Evolutionary conservation across 2,113 vertebrate species (phyloP), one percentile per base, ranked within the genome.

Genomic region (Gadus chalcogrammus): DNA sequence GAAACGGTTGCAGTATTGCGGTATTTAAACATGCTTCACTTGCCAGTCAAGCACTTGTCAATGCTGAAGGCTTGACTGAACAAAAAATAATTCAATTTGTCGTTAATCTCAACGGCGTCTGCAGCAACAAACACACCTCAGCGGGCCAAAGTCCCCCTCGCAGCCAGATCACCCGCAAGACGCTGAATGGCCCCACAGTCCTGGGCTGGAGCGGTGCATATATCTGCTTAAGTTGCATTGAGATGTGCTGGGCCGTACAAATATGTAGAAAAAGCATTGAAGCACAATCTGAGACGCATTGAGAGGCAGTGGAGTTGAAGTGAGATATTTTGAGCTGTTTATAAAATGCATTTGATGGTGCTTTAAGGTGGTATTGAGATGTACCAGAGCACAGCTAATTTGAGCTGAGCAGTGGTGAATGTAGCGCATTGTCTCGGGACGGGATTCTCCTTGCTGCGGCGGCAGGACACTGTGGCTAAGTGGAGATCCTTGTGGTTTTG

Each of bases 331-430:
- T 88, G 84, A 90, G 88, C 72, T 81, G 85, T 84, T 84, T 88
- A 58, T 83, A 86, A 87, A 90, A 86, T 75, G 75, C 69, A 72
- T 79, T 77, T 69, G 82, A 79, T 77, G 80, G 73, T 31, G 72
- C 52, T 74, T 70, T 77, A 78, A 68, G 68, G 81, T 69, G 77
- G 85, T 75, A 88, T 90, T 90, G 85, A 90, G 85, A 88, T 87
- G 85, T 88, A 88, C 83, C 84, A 88, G 87, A 90, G 87, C 88
- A 88, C 87, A 90, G 84, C 85, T 90, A 90, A 90, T 90, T 85
- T 82, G 87, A 88, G 84, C 81, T 90, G 88, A 90, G 87, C 83
- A 81, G 79, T 82, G 84, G 84, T 85, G 84, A 90, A 87, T 88
- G 87, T 88, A 9, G 12, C 74, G 83, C 84, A 88, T 90, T 90